phyloP scores from a whole-genome alignment of 2,888 invertebrate species.

The Cephonodes hylas region DNA sequence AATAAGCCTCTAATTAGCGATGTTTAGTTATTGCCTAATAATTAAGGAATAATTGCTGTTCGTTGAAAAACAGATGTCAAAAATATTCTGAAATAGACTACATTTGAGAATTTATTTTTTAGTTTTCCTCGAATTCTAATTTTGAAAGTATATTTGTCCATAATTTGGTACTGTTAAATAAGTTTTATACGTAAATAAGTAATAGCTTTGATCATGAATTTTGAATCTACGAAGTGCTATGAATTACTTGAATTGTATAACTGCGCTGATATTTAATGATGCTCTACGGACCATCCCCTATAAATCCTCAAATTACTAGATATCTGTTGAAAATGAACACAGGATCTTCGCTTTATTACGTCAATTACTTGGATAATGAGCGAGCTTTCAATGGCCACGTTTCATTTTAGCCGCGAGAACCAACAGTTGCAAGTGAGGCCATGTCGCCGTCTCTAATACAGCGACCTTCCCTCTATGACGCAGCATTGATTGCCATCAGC shows the following conservation, averaged over 20 bases:
- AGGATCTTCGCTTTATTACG: neutral
- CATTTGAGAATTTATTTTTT: neutral
- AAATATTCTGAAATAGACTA: neutral
- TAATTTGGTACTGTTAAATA: no score
- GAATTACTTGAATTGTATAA: no score
- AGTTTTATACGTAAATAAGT: no score
- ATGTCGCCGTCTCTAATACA: neutral
- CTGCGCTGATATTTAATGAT: no score
- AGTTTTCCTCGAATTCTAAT: neutral
- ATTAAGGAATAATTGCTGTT: neutral
- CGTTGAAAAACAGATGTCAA: neutral
- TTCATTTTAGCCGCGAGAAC: slow-evolving; percentile 2
- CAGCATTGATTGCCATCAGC: neutral
- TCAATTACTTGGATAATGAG: neutral
- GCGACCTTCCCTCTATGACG: neutral
- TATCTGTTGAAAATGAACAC: no score
- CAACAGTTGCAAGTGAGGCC: neutral
- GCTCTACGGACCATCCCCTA: no score
- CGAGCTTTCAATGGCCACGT: neutral
- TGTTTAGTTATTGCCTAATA: neutral
- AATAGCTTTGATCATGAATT: no score
- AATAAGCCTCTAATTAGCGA: neutral
- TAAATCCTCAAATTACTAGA: no score
- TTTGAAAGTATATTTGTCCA: no score
- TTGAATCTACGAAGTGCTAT: no score